phyloP scores from a whole-genome alignment of 2,797 vertebrate species.

The Eulemur albifrons region DNA sequence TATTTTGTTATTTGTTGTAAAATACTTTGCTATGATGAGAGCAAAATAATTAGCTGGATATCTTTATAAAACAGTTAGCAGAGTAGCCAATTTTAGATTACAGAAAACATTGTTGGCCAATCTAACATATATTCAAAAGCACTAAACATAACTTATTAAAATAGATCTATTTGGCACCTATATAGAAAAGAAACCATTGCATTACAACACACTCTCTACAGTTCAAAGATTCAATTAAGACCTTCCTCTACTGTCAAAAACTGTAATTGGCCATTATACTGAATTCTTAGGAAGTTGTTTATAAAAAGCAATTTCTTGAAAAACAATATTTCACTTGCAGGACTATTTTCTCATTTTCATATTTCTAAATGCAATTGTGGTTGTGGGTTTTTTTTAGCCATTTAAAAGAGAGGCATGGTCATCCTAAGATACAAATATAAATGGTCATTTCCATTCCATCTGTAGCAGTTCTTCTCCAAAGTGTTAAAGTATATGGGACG shows the following conservation, averaged over 20 bases:
- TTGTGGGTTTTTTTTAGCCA: not conserved
- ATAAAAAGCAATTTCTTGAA: slow-evolving; percentile 9
- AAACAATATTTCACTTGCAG: not conserved
- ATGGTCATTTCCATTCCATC: not conserved
- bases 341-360: slow-evolving; percentile 5
- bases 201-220: slow-evolving; percentile 35
- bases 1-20: not conserved
- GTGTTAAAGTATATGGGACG: not conserved
- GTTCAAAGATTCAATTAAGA: slow-evolving; percentile 44
- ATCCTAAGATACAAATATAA: not conserved
- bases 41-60: slow-evolving; percentile 4
- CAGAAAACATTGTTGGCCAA: slow-evolving; percentile 31
- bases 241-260: slow-evolving; percentile 6
- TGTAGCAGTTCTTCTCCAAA: not conserved
- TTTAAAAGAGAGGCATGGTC: not conserved
- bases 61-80: slow-evolving; percentile 30
- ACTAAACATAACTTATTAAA: slow-evolving; percentile 61
- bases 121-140: slow-evolving; percentile 1
- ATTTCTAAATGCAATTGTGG: not conserved
- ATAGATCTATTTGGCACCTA: slow-evolving; percentile 30
- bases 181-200: slow-evolving; percentile 29
- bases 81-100: slow-evolving; percentile 29
- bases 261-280: slow-evolving; percentile 37
- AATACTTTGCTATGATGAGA: not conserved
- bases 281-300: slow-evolving; percentile 22